These are phyloP conservation scores for Ammodytes marinus DNA, from an alignment of 2,113 vertebrate genomes.

Conservation along the genomic window DNA sequence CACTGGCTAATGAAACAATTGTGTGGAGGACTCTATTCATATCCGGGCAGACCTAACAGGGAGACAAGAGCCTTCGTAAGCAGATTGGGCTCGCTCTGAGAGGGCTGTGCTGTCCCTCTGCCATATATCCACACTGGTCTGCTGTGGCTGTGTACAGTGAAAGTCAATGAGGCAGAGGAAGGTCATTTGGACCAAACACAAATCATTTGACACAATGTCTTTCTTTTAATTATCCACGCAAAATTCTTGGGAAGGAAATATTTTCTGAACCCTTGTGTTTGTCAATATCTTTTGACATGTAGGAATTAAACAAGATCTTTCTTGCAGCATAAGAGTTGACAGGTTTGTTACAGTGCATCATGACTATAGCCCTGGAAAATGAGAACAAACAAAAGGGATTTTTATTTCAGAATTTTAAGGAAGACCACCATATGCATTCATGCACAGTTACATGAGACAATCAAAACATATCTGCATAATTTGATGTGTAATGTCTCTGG, in stretches of 20 bases:
- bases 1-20: slow-evolving; percentile 71
- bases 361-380: neutral
- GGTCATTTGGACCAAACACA: slow-evolving; percentile 47
- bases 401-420: too few species aligned
- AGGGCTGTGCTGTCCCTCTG: slow-evolving; percentile 33
- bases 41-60: slow-evolving; percentile 54
- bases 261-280: slow-evolving; percentile 12
- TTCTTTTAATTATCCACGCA: slow-evolving; percentile 33
- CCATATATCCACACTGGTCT: slow-evolving; percentile 46
- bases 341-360: neutral
- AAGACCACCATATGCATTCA: too few species aligned
- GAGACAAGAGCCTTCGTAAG: slow-evolving; percentile 62
- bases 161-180: slow-evolving; percentile 53
- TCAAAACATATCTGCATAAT: too few species aligned
- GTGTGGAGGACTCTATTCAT: slow-evolving; percentile 69
- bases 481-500: neutral
- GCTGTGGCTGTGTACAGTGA: slow-evolving; percentile 48
- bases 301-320: slow-evolving; percentile 1
- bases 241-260: neutral
- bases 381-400: neutral
- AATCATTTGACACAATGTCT: neutral
- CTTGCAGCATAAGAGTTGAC: neutral
- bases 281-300: neutral
- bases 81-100: slow-evolving; percentile 56
- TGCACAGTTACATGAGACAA: too few species aligned